These are phyloP conservation scores for Sipha flava DNA, from an alignment of 1,140 invertebrate species.

Conservation along the genomic window DNA sequence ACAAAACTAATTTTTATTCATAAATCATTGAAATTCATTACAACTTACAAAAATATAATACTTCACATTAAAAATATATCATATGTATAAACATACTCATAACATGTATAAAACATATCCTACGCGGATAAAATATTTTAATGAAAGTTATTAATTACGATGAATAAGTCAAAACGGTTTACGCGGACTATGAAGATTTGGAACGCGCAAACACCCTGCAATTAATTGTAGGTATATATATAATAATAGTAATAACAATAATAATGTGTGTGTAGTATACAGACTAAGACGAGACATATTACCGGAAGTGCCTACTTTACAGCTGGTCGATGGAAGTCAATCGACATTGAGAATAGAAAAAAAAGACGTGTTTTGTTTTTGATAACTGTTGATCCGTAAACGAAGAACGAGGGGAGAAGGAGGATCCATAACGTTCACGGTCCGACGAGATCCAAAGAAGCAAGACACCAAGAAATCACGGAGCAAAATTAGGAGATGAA, in stretches of 20 bases:
- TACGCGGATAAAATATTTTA: no score
- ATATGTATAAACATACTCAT: no score
- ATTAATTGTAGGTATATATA: not conserved
- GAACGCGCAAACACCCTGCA: not conserved
- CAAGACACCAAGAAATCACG: constrained; percentile 28
- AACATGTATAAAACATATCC: no score
- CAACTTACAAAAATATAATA: no score
- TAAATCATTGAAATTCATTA: no score
- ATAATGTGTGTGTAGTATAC: not conserved
- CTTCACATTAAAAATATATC: no score
- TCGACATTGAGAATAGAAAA: not conserved
- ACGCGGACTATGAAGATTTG: not conserved
- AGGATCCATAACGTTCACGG: constrained; percentile 26
- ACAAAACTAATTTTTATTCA: no score
- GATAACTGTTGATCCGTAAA: constrained; percentile 29
- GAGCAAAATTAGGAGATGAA: constrained; percentile 8
- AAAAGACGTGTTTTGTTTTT: constrained; percentile 5
- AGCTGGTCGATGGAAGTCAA: not conserved
- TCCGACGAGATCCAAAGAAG: constrained; percentile 27
- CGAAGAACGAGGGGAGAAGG: not conserved
- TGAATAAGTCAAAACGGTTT: not conserved
- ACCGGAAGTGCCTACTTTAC: constrained; percentile 13
- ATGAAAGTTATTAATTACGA: no score
- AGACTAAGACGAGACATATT: not conserved
- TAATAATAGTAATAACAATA: not conserved